Evolutionary conservation across 2,113 vertebrate genomes (phyloP).

Genomic region (Pseudolaguvia tuberculata): DNA sequence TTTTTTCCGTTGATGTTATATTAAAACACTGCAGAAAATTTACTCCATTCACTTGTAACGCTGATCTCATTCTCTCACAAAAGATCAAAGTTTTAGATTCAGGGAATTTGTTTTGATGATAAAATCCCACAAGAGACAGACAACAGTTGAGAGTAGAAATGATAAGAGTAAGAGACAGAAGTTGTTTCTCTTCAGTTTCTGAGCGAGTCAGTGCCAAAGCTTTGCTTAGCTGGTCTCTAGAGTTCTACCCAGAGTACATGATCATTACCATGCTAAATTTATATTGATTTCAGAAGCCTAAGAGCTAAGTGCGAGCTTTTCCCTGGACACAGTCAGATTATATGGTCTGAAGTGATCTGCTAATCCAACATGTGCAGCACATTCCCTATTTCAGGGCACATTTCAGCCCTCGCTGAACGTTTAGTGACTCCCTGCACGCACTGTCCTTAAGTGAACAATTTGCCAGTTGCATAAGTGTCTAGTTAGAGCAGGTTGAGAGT

Average conservation of each 20-base stretch:
- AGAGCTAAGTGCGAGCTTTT: slow-evolving; percentile 66
- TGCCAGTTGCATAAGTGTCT: slow-evolving; percentile 13
- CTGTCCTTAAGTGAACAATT: slow-evolving; percentile 42
- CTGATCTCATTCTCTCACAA: slow-evolving; percentile 13
- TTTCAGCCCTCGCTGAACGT: slow-evolving; percentile 36
- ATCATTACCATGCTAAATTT: slow-evolving; percentile 73
- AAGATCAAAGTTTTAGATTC: slow-evolving; percentile 20
- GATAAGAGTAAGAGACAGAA: slow-evolving; percentile 37
- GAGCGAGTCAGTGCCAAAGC: slow-evolving; percentile 39
- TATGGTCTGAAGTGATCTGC: slow-evolving; percentile 52
- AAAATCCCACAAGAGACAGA: slow-evolving; percentile 29
- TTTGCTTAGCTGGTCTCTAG: slow-evolving; percentile 51
- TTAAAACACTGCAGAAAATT: neutral
- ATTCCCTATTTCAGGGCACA: slow-evolving; percentile 48
- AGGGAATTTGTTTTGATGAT: slow-evolving; percentile 31
- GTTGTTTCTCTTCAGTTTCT: slow-evolving; percentile 39
- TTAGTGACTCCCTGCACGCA: slow-evolving; percentile 32
- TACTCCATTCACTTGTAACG: slow-evolving; percentile 13
- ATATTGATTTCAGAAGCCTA: slow-evolving; percentile 72
- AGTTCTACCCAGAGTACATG: slow-evolving; percentile 58
- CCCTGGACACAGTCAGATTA: slow-evolving; percentile 53
- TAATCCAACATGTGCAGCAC: slow-evolving; percentile 57
- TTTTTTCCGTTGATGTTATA: neutral
- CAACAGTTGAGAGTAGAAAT: slow-evolving; percentile 17
- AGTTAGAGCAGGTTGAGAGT: neutral